phyloP scores from a whole-genome alignment of 2,797 vertebrate species.

The Oceanodroma leucorhoa region DNA sequence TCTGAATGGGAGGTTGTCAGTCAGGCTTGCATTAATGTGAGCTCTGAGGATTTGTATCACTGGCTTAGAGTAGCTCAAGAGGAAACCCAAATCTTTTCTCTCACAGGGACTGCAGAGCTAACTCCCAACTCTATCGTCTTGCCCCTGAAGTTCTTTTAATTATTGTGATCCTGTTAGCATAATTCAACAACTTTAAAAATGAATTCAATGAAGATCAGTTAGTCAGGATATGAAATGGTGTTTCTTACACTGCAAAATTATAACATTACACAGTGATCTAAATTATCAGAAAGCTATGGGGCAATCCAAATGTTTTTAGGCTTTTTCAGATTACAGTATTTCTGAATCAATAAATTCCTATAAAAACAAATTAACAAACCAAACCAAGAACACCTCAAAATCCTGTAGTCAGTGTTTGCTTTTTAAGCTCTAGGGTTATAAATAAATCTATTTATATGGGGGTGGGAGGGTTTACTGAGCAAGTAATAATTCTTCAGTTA shows the following conservation, averaged over 20 bases:
- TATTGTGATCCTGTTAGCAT: constrained; percentile 19
- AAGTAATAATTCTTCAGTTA: neutral
- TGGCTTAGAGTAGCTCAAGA: constrained; percentile 25
- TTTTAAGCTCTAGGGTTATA: neutral
- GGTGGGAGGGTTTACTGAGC: neutral
- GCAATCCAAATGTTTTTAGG: neutral
- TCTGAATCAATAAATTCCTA: neutral
- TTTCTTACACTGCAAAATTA: neutral
- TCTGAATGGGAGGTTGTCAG: constrained; percentile 48
- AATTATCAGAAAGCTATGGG: neutral
- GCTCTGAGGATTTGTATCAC: constrained; percentile 22
- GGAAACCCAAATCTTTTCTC: constrained; percentile 21
- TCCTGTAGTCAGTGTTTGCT: neutral
- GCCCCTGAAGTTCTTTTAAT: neutral
- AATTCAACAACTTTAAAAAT: constrained; percentile 26
- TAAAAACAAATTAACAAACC: neutral
- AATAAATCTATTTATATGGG: neutral
- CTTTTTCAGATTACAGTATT: neutral
- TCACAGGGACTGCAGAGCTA: neutral
- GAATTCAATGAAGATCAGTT: neutral
- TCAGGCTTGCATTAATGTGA: constrained; percentile 45
- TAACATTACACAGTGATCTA: neutral
- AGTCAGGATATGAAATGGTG: neutral
- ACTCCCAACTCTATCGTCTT: neutral
- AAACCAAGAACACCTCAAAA: neutral